A percentile compares a stretch with the other conserved stretches of the same genome.
Evolutionary conservation across 23 tunicate species (phyloP).

Genomic region (Trididemnum miniatum): DNA sequence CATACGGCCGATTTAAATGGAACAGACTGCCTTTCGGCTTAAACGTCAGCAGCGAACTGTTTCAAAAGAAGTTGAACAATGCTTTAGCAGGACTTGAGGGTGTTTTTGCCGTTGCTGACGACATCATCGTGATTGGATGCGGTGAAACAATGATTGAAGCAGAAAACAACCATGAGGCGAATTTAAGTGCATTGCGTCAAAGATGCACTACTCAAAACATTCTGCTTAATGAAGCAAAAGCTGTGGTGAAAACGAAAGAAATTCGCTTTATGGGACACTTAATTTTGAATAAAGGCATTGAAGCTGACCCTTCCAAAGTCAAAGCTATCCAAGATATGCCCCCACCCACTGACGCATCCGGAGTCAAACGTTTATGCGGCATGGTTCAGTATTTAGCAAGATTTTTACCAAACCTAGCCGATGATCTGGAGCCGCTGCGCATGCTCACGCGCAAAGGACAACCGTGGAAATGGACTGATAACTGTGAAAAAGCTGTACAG

Average conservation of each 20-base stretch:
- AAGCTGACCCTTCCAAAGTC: constrained; percentile 29
- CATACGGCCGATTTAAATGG: constrained; percentile 4
- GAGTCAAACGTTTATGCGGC: constrained; percentile 22
- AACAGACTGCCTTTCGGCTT: constrained; percentile 14
- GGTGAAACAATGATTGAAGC: not conserved
- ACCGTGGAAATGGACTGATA: constrained; percentile 26
- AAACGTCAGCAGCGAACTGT: constrained; percentile 27
- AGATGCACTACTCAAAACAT: constrained; percentile 15
- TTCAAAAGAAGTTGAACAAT: not conserved
- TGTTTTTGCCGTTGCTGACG: constrained; percentile 27
- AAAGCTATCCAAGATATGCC: constrained; percentile 32
- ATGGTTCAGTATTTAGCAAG: constrained; percentile 29
- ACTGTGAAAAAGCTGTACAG: constrained; percentile 19
- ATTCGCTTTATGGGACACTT: constrained; percentile 34
- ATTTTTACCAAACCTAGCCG: constrained; percentile 21
- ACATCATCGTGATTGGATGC: constrained; percentile 19
- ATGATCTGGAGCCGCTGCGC: constrained; percentile 23
- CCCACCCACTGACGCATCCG: constrained; percentile 21
- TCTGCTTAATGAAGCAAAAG: constrained; percentile 15
- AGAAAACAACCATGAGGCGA: constrained; percentile 8
- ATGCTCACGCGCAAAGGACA: constrained; percentile 19
- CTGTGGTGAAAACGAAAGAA: constrained; percentile 9
- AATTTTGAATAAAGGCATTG: constrained; percentile 5
- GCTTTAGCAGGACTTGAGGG: constrained; percentile 15
- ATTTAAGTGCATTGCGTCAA: not conserved